Conservation (phyloP, 2,888 invertebrate genomes). For the Rosalia funebris region DNA sequence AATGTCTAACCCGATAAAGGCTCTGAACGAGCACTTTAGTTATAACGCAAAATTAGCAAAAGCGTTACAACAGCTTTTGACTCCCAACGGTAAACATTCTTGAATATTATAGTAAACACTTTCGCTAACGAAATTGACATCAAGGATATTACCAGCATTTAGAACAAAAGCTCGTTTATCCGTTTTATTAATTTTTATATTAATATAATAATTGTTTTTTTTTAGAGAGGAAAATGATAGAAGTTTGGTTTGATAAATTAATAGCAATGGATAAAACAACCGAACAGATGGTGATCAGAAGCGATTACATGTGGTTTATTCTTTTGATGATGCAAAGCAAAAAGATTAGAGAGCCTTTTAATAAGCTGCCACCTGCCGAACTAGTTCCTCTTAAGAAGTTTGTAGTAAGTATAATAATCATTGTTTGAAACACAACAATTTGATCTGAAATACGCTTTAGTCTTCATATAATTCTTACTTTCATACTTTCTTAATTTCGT, state of each 20-base stretch:
- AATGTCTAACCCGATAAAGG: constrained; percentile 41
- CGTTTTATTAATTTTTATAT: background rate
- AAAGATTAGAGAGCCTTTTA: constrained; percentile 59
- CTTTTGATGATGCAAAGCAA: constrained; percentile 62
- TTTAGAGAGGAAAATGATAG: constrained; percentile 53
- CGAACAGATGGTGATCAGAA: constrained; percentile 57
- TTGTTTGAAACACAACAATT: background rate
- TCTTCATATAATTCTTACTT: too few relatives aligned
- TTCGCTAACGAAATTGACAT: too few relatives aligned
- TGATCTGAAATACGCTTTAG: too few relatives aligned
- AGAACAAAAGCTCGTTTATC: too few relatives aligned
- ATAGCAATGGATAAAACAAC: constrained; percentile 53
- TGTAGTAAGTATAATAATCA: constrained; percentile 55
- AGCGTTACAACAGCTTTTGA: constrained; percentile 60
- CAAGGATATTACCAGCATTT: too few relatives aligned
- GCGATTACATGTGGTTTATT: constrained; percentile 64
- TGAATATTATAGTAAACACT: constrained; percentile 1
- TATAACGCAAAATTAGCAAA: constrained; percentile 62
- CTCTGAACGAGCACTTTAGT: constrained; percentile 60
- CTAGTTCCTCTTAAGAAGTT: constrained; percentile 58
- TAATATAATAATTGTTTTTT: constrained; percentile 14
- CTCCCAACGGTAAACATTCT: constrained; percentile 57
- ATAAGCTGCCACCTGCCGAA: constrained; percentile 52
- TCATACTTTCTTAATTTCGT: too few relatives aligned
- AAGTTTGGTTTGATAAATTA: constrained; percentile 60